Evolutionary conservation across 2,113 vertebrate species (phyloP), one percentile per base, ranked within the genome.

Genomic region (Columbina picui): DNA sequence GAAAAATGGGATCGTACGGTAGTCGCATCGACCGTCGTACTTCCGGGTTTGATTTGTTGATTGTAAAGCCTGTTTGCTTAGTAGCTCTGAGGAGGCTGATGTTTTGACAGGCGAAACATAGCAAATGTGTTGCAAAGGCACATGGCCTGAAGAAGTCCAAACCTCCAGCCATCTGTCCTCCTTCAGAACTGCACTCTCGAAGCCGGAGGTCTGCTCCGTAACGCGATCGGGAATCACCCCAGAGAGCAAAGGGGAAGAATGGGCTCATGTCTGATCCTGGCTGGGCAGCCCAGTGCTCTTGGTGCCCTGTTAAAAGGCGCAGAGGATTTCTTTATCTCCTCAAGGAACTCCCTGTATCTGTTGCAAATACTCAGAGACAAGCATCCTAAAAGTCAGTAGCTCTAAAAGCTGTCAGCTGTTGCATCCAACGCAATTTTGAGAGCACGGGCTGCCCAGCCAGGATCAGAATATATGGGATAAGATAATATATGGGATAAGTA

Each of bases 51-150:
- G 47, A 45, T 94, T 90, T 95, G 89, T 92, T 89, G 83, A 84
- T 70, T 92, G 56, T 90, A 74, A 84, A 90, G 73, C 63, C 50
- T 86, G 83, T 90, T 94, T 89, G 92, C 86, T 93, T 88, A 75
- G 80, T 29, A 95, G 89, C 89, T 96, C 76, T 5, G 45, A 92
- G 76, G 38, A 80, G 56, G 83, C 56, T 93, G 49, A 15, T 81
- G 80, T 84, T 93, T 96, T 90, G 94, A 89, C 89, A 95, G 89
- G 32, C 73, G 78, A 91, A 93, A 74, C 60, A 78, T 43, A 92
- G 83, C 68, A 94, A 93, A 90, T 63, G 85, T 26, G 60, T 63
- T 94, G 59, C 78, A 68, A 64, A 96, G 60, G 64, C 80, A 55
- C 47, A 52, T 10, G 76, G 84, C 68, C 83, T 86, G 77, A 94